Base-by-base conservation (phyloP, 2,113 vertebrate genomes). In the Forbesichthys papilliferus region DNA sequence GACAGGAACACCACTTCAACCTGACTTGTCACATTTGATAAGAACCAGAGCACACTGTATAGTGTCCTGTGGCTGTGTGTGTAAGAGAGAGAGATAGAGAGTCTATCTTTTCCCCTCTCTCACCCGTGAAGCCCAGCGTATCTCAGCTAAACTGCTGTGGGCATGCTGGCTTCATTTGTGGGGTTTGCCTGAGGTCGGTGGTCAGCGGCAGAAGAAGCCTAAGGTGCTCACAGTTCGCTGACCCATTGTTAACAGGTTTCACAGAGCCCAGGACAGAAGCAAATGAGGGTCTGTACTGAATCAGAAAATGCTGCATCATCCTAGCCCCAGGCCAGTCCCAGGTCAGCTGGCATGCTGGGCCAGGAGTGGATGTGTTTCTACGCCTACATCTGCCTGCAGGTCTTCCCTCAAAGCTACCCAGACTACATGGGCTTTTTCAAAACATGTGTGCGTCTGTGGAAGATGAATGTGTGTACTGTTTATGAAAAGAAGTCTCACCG, bases 21-120 rank as follows among this genome's bases (percentile, higher is more conserved):
- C 12, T 54, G 73, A 66, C 68, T 69, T 86, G 82, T 81, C 61
- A 84, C 65, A 75, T 75, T 76, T 82, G 71, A 84, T 78, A 61
- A 71, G 79, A 77, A 77, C 77, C 73, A 84, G 75, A 69, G 77
- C 36, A 71, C 0, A 5, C 46, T 58, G 64, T 72, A 72, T 47
- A 5, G 61, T 47, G 68, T 81, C 67, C 59, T 73, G 57, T 54
- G 77, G 60, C 46, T 63, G 56, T 34, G 13, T 36, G 58, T 61
- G 33, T 36, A 11, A 58, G 58, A 13, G 34, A 42, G 58, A 11
- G 58, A 57, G 72, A 68, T 68, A 73, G 48, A 56, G 27, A 55
- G 36, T 42, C 36, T 42, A 5, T 42, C 36, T 42, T 42, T 42
- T 42, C 36, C 36, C 36, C 36, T 42, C 36, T 42, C 36, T 42